Evolutionary conservation across 2,888 invertebrate species (phyloP), one percentile per base, ranked within the genome.

Genomic region (Axea sp.): DNA sequence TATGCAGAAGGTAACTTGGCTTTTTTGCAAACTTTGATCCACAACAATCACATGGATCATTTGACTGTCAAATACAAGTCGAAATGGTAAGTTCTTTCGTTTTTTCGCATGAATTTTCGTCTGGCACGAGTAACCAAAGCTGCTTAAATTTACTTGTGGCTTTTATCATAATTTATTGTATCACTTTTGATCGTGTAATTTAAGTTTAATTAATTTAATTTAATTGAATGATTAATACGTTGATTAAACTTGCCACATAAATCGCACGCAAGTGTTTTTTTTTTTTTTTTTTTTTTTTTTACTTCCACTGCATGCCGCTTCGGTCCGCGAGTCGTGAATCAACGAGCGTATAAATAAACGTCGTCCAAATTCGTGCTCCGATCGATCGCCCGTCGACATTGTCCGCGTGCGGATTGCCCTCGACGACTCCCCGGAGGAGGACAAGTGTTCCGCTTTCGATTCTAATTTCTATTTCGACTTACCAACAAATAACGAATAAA

Each of bases 11-110:
- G 39, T 15, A 59, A 22, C 37, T 43, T 62, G 28, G 35, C 43
- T 69, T 65, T 64, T 43, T 33, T 35, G 59, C 73, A 67, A 59
- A 67, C 73, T 73, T 67, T 67, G 73, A 73, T 67, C 60, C 65
- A 64, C 37, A 22, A 60, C 51, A 53, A 53, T 73, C 73, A 60
- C 64, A 73, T 73, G 73, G 73, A 73, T 73, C 73, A 73, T 73
- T 73, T 73, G 73, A 73, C 73, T 60, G 55, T 65, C 73, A 73
- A 73, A 73, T 73, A 53, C 47, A 12, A 45, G 65, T 60, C 53
- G 73, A 73, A 67, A 73, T 67, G 73, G 73, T 73, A 67, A 73
- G 73, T 67, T 45, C 31, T n/a, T 24, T 11, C 9, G 51, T 1
- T 19, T 8, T 33, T 65, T 62, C 39, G 15, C 15, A 19, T 51